Base-by-base conservation (phyloP, 2,797 vertebrate species). In the Eptatretus atami region DNA sequence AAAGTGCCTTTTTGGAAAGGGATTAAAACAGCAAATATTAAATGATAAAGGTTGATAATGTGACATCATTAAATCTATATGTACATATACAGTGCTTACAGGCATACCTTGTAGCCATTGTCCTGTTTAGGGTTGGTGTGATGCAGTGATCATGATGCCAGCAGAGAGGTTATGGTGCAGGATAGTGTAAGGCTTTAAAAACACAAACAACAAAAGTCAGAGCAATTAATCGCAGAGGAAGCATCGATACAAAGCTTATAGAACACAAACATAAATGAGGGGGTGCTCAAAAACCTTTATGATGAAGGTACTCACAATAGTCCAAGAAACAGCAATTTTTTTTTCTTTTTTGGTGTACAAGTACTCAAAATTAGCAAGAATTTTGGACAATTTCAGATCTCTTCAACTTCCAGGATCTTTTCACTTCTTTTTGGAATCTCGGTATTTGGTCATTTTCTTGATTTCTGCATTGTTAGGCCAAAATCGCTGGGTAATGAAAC, bases 91-190 rank as follows among this genome's bases (percentile, higher is more conserved):
- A 64, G 12, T 6, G 66, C 63, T 54, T 53, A 19, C 11, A 64
- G 24, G 13, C 53, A 53, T 79, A 90, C 92, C 86, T 98, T 98
- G 69, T 98, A 98, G 31, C 92, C 92, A 25, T 96, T 90, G 72
- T 98, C 92, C 69, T 94, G 78, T 75, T 98, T 98, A 15, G 92
- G 92, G 69, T 98, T 98, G n/a, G 71, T 98, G 92, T 2, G 90
- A 98, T 24, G 90, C 90, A 0, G 92, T 96, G 63, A 98, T 74
- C 92, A 96, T 96, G 71, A 98, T 78, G 54, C n/a, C 90, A 67
- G 86, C 87, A 73, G 82, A 85, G 44, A 96, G 78, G 60, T 81
- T 79, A 71, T 88, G 70, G 64, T 79, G 80, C 10, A 73, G 80
- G 52, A 98, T 82, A 1, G 87, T 71, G 66, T 90, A 98, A 1